Evolutionary conservation across 2,797 vertebrate species (phyloP), one percentile per base, ranked within the genome.

Genomic region (Ctenochaetus hawaiiensis): DNA sequence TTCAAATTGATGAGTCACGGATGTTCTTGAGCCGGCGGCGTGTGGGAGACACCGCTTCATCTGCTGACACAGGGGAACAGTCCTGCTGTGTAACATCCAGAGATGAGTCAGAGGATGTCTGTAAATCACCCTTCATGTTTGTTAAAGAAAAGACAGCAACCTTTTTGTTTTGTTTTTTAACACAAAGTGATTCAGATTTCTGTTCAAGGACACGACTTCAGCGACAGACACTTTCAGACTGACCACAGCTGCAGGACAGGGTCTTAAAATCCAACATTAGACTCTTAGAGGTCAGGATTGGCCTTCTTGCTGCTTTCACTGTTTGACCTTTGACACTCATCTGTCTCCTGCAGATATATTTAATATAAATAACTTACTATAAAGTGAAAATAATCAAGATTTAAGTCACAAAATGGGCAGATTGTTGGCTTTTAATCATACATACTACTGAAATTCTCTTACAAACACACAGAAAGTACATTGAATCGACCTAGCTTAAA

Each of bases 1-100:
- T 8, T 12, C 17, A 85, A 81, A 86, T 9, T 74, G 81, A 89
- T 86, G 91, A 93, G 78, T 93, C 88, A 89, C 80, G 78, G 80
- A 67, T 69, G 45, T 76, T 81, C 67, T 65, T 18, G 18, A 64
- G 54, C 54, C 65, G 54, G 49, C 69, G 18, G 58, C n/a, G 41
- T 34, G 75, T 81, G 72, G 61, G 79, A 78, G 68, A 69, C 49
- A 67, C 70, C 34, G 6, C 66, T 83, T 75, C 37, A 54, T 37
- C 59, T 81, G 87, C 89, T 89, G 80, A 89, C 80, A 72, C 22
- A 30, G 62, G 71, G 22, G 78, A 80, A 78, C 62, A 1, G 45
- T 67, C 34, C 3, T 52, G 72, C 69, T 83, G 80, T 59, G 74
- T 47, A 48, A 56, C 68, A 26, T 59, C 51, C 65, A 75, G 13